phyloP scores from a whole-genome alignment of 2,797 vertebrate species.

The Phataginus tetradactyla region DNA sequence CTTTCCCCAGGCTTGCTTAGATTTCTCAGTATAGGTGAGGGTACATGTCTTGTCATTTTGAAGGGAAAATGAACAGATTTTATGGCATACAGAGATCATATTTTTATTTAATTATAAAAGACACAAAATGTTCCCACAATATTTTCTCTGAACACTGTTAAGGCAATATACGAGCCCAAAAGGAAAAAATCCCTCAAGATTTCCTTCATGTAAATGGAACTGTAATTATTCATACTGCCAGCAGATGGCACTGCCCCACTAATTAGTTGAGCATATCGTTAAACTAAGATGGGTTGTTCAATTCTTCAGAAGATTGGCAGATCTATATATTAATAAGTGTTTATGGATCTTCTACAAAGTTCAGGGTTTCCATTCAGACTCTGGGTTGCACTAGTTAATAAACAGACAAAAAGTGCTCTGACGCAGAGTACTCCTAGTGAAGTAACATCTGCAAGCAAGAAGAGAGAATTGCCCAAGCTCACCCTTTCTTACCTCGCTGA shows the following conservation, averaged over 20 bases:
- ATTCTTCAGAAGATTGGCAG: background rate
- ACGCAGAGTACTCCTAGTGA: background rate
- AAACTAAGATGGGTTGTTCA: background rate
- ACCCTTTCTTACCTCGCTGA: background rate
- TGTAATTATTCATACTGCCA: slow-evolving; percentile 53
- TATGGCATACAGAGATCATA: background rate
- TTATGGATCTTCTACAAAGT: background rate
- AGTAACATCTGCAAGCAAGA: background rate
- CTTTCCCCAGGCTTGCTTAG: background rate
- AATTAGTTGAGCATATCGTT: background rate
- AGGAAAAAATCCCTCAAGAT: background rate
- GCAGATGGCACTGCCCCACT: slow-evolving; percentile 83
- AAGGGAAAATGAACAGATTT: background rate
- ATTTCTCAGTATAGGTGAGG: background rate
- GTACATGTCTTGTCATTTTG: background rate
- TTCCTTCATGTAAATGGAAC: background rate
- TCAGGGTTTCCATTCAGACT: background rate
- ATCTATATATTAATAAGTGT: background rate
- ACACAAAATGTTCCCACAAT: background rate
- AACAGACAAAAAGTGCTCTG: background rate
- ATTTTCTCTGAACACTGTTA: background rate
- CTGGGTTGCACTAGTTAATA: background rate
- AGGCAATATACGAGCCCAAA: background rate
- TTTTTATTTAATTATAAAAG: slow-evolving; percentile 2
- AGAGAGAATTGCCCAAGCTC: background rate